These are phyloP conservation scores for Ramphastos sulfuratus DNA, from an alignment of 2,113 vertebrate species.

Conservation along the genomic window DNA sequence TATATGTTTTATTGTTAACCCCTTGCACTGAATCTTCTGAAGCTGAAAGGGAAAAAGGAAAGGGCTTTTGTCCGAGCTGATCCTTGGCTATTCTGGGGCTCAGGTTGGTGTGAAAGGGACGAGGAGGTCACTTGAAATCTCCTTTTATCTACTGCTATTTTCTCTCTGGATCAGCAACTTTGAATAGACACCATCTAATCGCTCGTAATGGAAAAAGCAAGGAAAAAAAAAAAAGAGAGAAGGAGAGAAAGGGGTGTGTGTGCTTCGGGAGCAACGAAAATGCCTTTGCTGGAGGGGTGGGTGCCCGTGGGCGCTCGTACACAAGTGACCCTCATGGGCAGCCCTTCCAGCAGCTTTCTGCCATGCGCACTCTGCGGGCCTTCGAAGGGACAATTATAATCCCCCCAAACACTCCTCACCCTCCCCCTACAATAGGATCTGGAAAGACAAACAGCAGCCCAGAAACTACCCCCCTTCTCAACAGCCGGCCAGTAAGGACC, in stretches of 20 bases:
- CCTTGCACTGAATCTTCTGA: constrained; percentile 82
- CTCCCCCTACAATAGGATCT: too few species aligned
- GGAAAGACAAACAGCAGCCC: background rate
- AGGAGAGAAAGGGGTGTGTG: background rate
- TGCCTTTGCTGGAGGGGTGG: constrained; percentile 30
- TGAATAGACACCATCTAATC: constrained; percentile 96
- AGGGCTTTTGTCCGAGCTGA: constrained; percentile 88
- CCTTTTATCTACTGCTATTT: constrained; percentile 94
- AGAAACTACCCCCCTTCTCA: background rate
- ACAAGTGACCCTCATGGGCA: background rate
- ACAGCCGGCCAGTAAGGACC: background rate
- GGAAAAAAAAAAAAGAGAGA: background rate
- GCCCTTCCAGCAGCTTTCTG: too few species aligned
- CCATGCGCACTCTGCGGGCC: background rate
- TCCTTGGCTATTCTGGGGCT: constrained; percentile 90
- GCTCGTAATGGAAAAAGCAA: constrained; percentile 79
- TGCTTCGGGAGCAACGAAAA: constrained; percentile 73
- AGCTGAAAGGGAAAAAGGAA: constrained; percentile 85
- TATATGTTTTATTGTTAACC: constrained; percentile 81
- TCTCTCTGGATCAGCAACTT: constrained; percentile 94
- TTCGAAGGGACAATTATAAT: background rate
- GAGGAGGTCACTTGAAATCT: constrained; percentile 95
- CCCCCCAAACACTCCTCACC: too few species aligned
- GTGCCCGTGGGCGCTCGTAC: background rate
- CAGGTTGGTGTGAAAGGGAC: constrained; percentile 95